Conservation (phyloP, 1,140 invertebrate species). For the Agrypnia vestita region DNA sequence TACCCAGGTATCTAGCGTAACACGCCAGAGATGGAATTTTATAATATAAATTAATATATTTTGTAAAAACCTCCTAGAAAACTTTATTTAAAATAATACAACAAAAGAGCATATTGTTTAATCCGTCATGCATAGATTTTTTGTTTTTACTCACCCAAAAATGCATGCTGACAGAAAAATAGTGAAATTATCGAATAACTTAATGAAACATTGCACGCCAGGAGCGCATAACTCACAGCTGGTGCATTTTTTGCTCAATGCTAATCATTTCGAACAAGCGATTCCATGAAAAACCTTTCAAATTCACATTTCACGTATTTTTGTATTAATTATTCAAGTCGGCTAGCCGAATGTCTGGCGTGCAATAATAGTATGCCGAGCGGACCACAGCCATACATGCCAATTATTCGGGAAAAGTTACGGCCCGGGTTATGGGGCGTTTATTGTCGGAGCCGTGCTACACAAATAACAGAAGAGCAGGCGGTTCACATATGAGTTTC, state of each 20-base stretch:
- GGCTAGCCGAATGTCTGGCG: conserved; percentile 48
- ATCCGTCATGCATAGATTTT: no score
- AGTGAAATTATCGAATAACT: conserved; percentile 6
- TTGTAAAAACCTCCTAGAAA: no score
- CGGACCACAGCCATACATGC: conserved; percentile 15
- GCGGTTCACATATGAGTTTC: conserved; percentile 37
- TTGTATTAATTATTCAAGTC: conserved; percentile 53
- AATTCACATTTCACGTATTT: conserved; percentile 39
- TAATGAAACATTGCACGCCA: conserved; percentile 6
- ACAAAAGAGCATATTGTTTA: no score
- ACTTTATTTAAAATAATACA: no score
- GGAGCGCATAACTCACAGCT: conserved; percentile 31
- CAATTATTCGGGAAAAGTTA: conserved; percentile 54
- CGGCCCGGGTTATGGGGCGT: conserved; percentile 51
- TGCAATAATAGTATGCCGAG: conserved; percentile 40
- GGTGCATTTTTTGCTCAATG: conserved; percentile 24
- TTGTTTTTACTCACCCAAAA: not conserved
- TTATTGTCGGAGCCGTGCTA: conserved; percentile 39
- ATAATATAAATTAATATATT: no score
- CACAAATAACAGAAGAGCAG: conserved; percentile 19
- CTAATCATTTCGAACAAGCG: conserved; percentile 15
- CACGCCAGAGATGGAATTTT: no score
- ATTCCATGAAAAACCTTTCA: conserved; percentile 4
- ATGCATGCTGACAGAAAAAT: not conserved
- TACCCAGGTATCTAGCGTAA: no score